phyloP scores from a whole-genome alignment of 2,113 vertebrate genomes.

The Rhagologus leucostigma region DNA sequence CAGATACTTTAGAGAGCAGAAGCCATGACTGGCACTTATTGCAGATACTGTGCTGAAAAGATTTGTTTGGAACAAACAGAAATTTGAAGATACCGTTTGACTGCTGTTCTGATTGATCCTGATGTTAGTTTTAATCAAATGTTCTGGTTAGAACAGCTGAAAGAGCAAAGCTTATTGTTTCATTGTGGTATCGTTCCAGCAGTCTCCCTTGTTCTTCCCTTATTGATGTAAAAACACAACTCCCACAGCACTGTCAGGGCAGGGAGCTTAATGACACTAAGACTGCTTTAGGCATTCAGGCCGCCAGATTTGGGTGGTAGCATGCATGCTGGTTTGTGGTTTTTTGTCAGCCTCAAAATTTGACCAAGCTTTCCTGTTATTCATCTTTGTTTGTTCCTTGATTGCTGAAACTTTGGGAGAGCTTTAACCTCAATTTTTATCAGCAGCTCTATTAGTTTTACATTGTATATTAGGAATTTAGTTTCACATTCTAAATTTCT shows the following conservation, averaged over 20 bases:
- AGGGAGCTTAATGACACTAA: background rate
- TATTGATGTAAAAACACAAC: background rate
- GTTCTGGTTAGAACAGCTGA: background rate
- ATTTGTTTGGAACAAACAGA: background rate
- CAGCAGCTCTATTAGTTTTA: background rate
- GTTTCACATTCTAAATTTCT: background rate
- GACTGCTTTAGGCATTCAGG: background rate
- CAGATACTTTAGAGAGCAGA: background rate
- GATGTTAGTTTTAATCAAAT: background rate
- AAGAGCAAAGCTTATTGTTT: background rate
- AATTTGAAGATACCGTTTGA: background rate
- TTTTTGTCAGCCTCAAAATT: background rate
- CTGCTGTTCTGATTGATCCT: background rate
- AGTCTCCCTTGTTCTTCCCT: background rate
- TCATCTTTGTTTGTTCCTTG: background rate
- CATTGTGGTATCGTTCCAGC: background rate
- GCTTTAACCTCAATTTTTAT: background rate
- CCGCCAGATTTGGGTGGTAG: background rate
- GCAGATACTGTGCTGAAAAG: background rate
- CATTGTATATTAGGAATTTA: background rate
- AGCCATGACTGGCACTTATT: background rate
- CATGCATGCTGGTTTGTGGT: background rate
- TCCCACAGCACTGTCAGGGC: background rate
- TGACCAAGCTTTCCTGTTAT: background rate
- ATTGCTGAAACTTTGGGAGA: background rate